A percentile compares a stretch with the other conserved stretches of the same genome.
Conservation (phyloP, 2,888 invertebrate species). For the Magallana nippona region DNA sequence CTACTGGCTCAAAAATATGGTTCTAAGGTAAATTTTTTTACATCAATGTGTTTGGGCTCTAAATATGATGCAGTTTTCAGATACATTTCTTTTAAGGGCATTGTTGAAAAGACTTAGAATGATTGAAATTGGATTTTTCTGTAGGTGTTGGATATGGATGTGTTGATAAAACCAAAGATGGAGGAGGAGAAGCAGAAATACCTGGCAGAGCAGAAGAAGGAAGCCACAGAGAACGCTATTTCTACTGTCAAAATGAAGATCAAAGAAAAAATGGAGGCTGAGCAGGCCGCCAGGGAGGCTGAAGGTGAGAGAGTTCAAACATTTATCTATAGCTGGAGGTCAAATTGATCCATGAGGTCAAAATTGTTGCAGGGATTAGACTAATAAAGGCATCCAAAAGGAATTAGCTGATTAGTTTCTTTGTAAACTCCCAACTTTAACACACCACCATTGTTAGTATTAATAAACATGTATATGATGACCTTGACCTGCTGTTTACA, state of each 20-base stretch:
- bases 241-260: conserved; percentile 71
- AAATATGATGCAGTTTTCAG: too few relatives aligned
- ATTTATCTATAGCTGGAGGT: background rate
- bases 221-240: conserved; percentile 74
- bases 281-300: conserved; percentile 65
- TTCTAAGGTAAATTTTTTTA: conserved; percentile 70
- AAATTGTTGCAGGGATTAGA: too few relatives aligned
- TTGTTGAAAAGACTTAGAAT: too few relatives aligned
- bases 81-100: too few relatives aligned
- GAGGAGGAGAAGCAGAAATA: conserved; percentile 72
- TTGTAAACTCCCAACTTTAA: too few relatives aligned
- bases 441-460: too few relatives aligned
- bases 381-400: too few relatives aligned
- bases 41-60: background rate
- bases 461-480: background rate
- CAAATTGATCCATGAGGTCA: too few relatives aligned
- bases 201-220: conserved; percentile 68
- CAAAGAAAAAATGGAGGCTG: conserved; percentile 73
- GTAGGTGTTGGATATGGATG: conserved; percentile 76
- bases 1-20: conserved; percentile 77
- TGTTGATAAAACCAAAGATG: conserved; percentile 69
- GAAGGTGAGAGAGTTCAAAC: conserved; percentile 60
- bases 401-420: too few relatives aligned
- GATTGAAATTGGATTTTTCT: background rate
- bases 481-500: conserved; percentile 36